These are phyloP conservation scores for Eupsittula cactorum DNA, from an alignment of 2,113 vertebrate genomes.

Conservation along the genomic window DNA sequence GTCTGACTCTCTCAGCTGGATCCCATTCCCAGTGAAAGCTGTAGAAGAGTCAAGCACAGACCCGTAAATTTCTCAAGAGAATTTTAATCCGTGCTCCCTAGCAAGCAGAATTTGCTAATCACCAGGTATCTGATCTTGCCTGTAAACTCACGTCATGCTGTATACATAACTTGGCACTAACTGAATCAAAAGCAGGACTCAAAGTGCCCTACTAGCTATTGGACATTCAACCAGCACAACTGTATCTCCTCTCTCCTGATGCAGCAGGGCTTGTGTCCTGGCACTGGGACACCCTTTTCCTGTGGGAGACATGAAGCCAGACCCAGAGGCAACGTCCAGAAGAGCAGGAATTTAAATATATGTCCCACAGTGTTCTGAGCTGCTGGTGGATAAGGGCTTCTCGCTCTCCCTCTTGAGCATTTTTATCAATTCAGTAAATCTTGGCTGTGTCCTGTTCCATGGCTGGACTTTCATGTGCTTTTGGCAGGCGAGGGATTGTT, in stretches of 20 bases:
- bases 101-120: not conserved
- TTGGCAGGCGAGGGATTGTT: not conserved
- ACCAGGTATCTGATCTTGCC: not conserved
- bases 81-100: not conserved
- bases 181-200: not conserved
- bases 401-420: not conserved
- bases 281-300: not conserved
- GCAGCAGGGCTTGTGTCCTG: not conserved
- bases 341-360: not conserved
- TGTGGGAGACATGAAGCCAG: not conserved
- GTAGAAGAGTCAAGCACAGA: not conserved
- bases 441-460: not conserved
- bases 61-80: not conserved
- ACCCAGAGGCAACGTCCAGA: fast-evolving
- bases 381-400: not conserved
- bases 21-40: not conserved
- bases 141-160: not conserved
- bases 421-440: not conserved
- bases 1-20: not conserved
- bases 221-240: not conserved
- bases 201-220: not conserved
- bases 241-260: not conserved
- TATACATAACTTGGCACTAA: not conserved
- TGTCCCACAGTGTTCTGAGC: not conserved
- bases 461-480: not conserved